Evolutionary conservation across 2,797 vertebrate species (phyloP).

Genomic region (Manis pentadactyla): DNA sequence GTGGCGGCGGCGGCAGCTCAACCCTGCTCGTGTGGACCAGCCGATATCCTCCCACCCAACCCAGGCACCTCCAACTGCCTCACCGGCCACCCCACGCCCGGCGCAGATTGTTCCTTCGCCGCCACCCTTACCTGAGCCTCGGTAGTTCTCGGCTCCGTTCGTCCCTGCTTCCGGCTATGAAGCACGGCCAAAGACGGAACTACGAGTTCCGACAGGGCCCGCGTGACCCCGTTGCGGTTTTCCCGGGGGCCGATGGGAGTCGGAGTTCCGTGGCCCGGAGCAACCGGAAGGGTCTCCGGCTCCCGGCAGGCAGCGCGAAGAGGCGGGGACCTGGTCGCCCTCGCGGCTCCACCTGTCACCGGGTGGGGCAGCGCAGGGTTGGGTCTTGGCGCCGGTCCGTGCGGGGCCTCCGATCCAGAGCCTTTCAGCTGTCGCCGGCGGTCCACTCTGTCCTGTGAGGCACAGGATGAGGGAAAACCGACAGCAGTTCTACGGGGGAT

Average conservation of each 20-base stretch:
- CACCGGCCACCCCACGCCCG: conserved; percentile 82
- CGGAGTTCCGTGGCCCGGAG: conserved; percentile 60
- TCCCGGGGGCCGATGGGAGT: conserved; percentile 61
- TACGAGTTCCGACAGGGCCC: conserved; percentile 74
- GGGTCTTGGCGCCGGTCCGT: fast-evolving
- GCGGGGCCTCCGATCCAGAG: neutral
- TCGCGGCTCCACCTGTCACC: conserved; percentile 8
- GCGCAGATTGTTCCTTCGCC: conserved; percentile 75
- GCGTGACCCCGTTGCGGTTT: conserved; percentile 49
- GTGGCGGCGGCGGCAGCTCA: conserved; percentile 82
- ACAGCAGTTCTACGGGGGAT: neutral
- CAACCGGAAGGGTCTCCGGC: conserved; percentile 71
- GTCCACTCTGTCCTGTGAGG: neutral
- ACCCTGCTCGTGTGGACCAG: conserved; percentile 94
- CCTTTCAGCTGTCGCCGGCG: neutral
- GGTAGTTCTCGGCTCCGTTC: conserved; percentile 31
- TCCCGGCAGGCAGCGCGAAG: conserved; percentile 65
- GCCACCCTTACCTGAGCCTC: conserved; percentile 79
- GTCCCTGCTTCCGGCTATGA: fast-evolving
- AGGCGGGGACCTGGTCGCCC: neutral
- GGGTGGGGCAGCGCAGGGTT: neutral
- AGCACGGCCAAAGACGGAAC: neutral
- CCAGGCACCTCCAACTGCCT: conserved; percentile 73
- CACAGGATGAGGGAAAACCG: neutral
- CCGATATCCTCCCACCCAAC: conserved; percentile 80